Base-by-base conservation (phyloP, 2,888 invertebrate species). In the Platerodrilus igneus region DNA sequence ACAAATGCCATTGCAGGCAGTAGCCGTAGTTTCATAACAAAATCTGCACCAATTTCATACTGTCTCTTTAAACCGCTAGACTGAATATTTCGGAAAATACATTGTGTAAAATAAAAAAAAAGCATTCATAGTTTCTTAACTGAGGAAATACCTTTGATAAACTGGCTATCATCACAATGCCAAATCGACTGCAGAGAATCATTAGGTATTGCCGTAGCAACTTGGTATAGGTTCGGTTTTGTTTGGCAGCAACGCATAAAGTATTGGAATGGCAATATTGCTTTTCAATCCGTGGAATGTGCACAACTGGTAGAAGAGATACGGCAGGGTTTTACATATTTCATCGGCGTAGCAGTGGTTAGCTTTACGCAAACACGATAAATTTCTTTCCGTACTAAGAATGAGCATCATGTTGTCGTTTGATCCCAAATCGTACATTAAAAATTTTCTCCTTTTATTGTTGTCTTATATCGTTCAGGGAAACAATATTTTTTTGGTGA, bases 281-380 rank as follows among this genome's bases (percentile, higher is more conserved):
- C 38, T 22, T 13, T 41, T 16, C 17, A 43, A 23, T 18, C 42
- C 46, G 30, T 55, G 52, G 13, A 55, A 43, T 9, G 45, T 51
- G 10, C 47, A 44, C 6, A 52, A 25, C 35, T 52, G 53, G 14
- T 36, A 10, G 30, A 51, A 55, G n/a, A 49, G 23, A 4, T 27
- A 9, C 19, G 51, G 51, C 3, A 45, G 42, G n/a, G 47, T 37
- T 23, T 41, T 41, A 32, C 52, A 51, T 11, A 50, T 49, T 13
- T 48, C 49, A 17, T 52, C 49, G 7, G 32, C 33, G 22, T 41
- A 48, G 49, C 48, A 53, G 37, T 39, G 32, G 28, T 37, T 18
- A 7, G 23, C 13, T 20, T n/a, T 27, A 8, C 11, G 11, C 27
- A 41, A 19, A 14, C 36, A 13, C 7, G 7, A 15, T 5, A 41